These are phyloP conservation scores for Zonitis immaculata DNA, from an alignment of 2,888 invertebrate genomes.

Conservation along the genomic window DNA sequence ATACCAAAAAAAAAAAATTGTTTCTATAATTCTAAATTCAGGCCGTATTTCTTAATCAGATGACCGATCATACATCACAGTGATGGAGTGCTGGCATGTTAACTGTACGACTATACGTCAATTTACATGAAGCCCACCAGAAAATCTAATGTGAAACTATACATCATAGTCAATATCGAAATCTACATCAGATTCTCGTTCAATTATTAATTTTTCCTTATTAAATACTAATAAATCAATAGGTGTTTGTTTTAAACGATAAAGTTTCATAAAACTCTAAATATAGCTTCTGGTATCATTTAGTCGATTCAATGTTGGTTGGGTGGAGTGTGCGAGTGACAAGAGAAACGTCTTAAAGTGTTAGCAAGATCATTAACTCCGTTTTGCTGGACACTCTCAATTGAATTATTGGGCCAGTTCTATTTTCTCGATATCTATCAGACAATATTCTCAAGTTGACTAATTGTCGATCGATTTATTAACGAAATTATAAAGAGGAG, in stretches of 20 bases:
- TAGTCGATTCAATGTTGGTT: conserved; percentile 16
- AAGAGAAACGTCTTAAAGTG: conserved; percentile 37
- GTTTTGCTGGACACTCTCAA: conserved; percentile 27
- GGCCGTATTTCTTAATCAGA: conserved; percentile 23
- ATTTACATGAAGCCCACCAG: conserved; percentile 15
- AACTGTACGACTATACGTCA: conserved; percentile 24
- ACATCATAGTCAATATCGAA: conserved; percentile 6
- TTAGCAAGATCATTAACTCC: conserved; percentile 35
- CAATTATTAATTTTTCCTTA: too few species aligned
- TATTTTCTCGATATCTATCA: conserved; percentile 8
- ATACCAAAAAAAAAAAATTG: too few species aligned
- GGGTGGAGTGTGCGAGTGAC: conserved; percentile 29
- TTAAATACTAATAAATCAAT: too few species aligned
- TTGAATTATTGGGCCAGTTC: conserved; percentile 20
- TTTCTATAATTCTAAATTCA: neutral
- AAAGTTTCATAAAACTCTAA: conserved; percentile 19
- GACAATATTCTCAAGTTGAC: neutral
- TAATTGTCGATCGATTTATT: neutral
- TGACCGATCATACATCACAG: conserved; percentile 22
- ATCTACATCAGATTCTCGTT: neutral
- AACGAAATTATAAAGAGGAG: neutral
- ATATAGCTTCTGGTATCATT: conserved; percentile 22
- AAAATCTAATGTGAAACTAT: conserved; percentile 8
- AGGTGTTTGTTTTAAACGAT: neutral
- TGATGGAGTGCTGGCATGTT: conserved; percentile 25